Base-by-base conservation (phyloP, 1,140 invertebrate species). In the Anoplophora glabripennis region DNA sequence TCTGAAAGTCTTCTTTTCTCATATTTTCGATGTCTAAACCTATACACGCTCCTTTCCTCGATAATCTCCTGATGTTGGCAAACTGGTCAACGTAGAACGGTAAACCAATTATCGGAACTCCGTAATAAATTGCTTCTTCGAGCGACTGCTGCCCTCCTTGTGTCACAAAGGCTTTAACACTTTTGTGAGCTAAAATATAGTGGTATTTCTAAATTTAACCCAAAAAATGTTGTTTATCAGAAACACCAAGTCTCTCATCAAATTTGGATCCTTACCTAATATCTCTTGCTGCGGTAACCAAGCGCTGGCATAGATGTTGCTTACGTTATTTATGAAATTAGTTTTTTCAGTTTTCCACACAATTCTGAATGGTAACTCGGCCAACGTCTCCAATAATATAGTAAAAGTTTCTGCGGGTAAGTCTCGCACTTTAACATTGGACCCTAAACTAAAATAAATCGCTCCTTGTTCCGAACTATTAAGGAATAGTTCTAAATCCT, bases 361-460 rank as follows among this genome's bases (percentile, higher is more conserved):
- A 28, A 28, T 5, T 28, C 21, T 28, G 21, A 28, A 28, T 28
- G 21, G 21, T 28, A 28, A 28, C 21, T 28, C 3, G 5, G 5
- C 21, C 2, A 28, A 28, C 5, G 5, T 5, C 21, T 28, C 21
- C 21, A 28, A 28, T 28, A 28, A 28, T 28, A 5, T 28, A 28
- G 2, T 28, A 28, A 28, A 28, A 3, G 21, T 28, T 28, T 28
- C 21, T 28, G 5, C 5, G 5, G 21, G 21, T 81, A 81, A 83
- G 45, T 74, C 68, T n/a, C 63, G 48, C 7, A 77, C 72, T 40
- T 70, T 72, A 0, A 78, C 51, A 34, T 79, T 76, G 0, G 76
- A 78, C 0, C 83, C 82, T 59, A 84, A 70, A 61, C 80, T 83
- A 41, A 84, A 78, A 61, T 80, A 83, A 0, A 84, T 75, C n/a